phyloP scores from a whole-genome alignment of 2,888 invertebrate species.

The Agrochola lota region DNA sequence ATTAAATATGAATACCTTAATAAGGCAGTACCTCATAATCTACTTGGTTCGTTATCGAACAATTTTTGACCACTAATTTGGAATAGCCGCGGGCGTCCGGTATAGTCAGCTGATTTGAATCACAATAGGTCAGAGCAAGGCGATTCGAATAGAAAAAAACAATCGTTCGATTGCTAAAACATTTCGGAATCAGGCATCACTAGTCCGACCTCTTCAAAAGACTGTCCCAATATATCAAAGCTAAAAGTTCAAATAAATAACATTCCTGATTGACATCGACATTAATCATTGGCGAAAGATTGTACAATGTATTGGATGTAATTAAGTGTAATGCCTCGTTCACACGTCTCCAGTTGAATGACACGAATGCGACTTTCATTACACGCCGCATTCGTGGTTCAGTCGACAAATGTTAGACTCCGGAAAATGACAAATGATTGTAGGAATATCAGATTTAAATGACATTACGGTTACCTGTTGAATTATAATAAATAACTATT shows the following conservation, averaged over 20 bases:
- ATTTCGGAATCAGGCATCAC: slow-evolving; percentile 30
- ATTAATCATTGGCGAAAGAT: slow-evolving; percentile 60
- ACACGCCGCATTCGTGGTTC: not conserved
- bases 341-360: slow-evolving; percentile 25
- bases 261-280: slow-evolving; percentile 56
- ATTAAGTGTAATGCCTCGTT: slow-evolving; percentile 39
- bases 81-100: slow-evolving; percentile 10
- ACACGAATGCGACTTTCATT: not conserved
- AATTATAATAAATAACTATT: slow-evolving; percentile 7
- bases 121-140: slow-evolving; percentile 17
- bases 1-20: slow-evolving; percentile 1
- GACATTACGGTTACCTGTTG: not conserved
- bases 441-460: not conserved
- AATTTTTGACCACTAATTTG: slow-evolving; percentile 19
- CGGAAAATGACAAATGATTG: slow-evolving; percentile 3
- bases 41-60: slow-evolving; percentile 8
- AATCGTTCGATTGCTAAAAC: slow-evolving; percentile 25
- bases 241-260: slow-evolving; percentile 56
- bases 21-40: not conserved
- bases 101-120: slow-evolving; percentile 19
- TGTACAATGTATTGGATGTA: slow-evolving; percentile 42
- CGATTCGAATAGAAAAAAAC: slow-evolving; percentile 28
- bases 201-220: slow-evolving; percentile 13
- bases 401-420: not conserved
- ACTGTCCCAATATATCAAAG: slow-evolving; percentile 25